A percentile compares a stretch with the other conserved stretches of the same genome.
Conservation (phyloP, 2,888 invertebrate genomes). For the Pristionchus exspectatus region DNA sequence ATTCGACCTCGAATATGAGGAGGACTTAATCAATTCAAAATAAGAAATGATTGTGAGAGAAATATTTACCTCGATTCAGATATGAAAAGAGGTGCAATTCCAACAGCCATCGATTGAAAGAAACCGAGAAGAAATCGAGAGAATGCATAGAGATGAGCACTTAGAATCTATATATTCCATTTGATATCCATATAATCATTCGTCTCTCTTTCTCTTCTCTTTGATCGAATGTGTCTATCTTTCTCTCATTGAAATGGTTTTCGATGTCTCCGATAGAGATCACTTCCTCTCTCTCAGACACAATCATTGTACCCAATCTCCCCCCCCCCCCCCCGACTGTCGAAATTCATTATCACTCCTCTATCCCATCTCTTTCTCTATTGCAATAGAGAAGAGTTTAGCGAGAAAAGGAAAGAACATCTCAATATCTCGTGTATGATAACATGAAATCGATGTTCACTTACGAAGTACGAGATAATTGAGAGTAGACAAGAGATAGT, state of each 20-base stretch:
- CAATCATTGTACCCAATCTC: background rate
- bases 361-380: background rate
- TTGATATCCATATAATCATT: background rate
- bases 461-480: slow-evolving; percentile 33
- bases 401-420: slow-evolving; percentile 9
- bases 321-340: background rate
- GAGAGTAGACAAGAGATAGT: background rate
- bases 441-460: background rate
- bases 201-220: background rate
- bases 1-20: slow-evolving; percentile 67
- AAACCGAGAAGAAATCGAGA: slow-evolving; percentile 69
- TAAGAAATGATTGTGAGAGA: background rate
- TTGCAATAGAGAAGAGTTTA: background rate
- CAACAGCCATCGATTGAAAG: slow-evolving; percentile 64
- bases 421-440: background rate
- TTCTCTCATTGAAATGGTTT: background rate
- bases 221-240: background rate
- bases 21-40: slow-evolving; percentile 60
- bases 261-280: slow-evolving; percentile 10
- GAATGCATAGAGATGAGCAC: slow-evolving; percentile 64
- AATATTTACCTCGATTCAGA: slow-evolving; percentile 64
- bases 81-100: slow-evolving; percentile 64
- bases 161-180: slow-evolving; percentile 58
- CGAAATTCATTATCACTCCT: background rate
- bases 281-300: background rate